phyloP scores from a whole-genome alignment of 1,140 invertebrate genomes.

The Sycobia sp. region DNA sequence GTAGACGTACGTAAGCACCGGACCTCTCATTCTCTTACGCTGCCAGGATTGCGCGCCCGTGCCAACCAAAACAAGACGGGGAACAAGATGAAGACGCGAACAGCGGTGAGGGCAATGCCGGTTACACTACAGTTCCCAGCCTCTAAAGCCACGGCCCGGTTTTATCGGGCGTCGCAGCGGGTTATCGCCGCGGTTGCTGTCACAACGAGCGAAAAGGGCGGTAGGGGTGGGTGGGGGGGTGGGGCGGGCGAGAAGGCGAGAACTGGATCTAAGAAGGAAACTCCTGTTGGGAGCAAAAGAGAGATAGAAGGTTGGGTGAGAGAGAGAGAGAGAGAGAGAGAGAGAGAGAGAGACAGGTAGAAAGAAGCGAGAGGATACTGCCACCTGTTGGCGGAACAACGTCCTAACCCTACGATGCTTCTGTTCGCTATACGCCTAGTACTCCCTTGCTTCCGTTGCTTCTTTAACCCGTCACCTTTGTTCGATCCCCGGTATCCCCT shows the following conservation, averaged over 20 bases:
- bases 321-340: no score
- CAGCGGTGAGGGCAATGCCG: no score
- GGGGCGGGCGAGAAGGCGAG: conserved; percentile 35
- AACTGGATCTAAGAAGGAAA: not conserved
- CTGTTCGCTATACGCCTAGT: conserved; percentile 28
- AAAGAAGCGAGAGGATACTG: conserved; percentile 48
- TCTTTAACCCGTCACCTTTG: not conserved
- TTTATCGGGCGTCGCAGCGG: conserved; percentile 58
- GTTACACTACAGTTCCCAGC: no score
- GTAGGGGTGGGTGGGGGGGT: no score
- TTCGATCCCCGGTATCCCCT: not conserved
- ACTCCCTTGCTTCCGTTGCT: no score
- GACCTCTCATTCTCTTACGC: no score
- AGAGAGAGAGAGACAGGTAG: conserved; percentile 21
- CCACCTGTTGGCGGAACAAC: conserved; percentile 58
- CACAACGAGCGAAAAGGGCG: conserved; percentile 36
- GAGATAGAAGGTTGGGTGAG: not conserved
- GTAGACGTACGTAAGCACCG: no score
- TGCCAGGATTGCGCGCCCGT: no score
- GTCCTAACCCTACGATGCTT: conserved; percentile 47
- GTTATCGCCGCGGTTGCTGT: conserved; percentile 51
- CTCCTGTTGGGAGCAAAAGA: no score
- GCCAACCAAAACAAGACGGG: no score
- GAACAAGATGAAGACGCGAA: no score
- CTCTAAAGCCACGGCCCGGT: conserved; percentile 45